Conservation (phyloP, 2,113 vertebrate genomes). For the Toxostoma redivivum region DNA sequence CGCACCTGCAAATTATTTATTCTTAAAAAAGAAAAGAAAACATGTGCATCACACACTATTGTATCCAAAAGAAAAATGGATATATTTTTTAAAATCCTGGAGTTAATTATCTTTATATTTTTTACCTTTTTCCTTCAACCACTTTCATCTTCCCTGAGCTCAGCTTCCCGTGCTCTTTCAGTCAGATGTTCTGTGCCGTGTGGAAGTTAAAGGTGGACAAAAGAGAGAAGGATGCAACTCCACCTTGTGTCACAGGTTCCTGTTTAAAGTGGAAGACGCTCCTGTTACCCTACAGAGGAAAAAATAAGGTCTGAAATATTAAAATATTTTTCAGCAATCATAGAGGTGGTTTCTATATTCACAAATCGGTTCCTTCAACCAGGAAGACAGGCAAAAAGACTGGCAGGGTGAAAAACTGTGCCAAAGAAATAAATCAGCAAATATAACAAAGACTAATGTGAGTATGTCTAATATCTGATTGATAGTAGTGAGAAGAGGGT, state of each 20-base stretch:
- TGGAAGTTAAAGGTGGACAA: background rate
- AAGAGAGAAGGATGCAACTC: background rate
- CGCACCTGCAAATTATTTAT: constrained; percentile 50
- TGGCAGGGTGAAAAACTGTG: background rate
- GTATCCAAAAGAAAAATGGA: background rate
- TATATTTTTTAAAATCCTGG: background rate
- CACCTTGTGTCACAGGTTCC: background rate
- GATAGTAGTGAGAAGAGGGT: background rate
- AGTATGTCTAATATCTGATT: background rate
- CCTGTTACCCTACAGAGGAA: background rate
- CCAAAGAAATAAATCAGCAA: background rate
- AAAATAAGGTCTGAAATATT: background rate
- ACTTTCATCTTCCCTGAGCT: background rate
- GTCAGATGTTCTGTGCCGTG: background rate
- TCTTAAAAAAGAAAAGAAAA: constrained; percentile 4
- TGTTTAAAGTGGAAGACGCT: background rate
- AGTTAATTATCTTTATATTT: background rate
- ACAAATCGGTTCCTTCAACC: background rate
- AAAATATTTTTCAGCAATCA: background rate
- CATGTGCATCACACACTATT: background rate
- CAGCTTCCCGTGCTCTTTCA: background rate
- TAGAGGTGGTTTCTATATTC: accelerated
- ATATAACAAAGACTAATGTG: background rate
- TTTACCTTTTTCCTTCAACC: background rate
- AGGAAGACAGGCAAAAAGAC: background rate